Percentiles rank a stretch among this genome's conserved stretches.
These are phyloP conservation scores for Melieria picta DNA, from an alignment of 2,888 invertebrate genomes.

Conservation along the genomic window DNA sequence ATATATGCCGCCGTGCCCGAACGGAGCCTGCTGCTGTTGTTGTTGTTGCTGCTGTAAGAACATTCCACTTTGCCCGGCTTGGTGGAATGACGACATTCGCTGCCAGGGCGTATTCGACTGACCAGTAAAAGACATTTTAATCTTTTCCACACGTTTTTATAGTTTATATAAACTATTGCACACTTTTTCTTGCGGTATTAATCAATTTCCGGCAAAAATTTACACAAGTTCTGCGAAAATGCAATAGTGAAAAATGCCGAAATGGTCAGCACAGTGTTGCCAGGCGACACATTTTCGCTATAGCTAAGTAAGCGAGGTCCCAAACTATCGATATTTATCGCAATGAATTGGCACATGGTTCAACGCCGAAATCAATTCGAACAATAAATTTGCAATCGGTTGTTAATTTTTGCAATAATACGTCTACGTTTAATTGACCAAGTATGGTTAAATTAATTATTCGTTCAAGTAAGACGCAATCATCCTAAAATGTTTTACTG, in stretches of 20 bases:
- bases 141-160: not conserved
- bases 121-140: constrained; percentile 67
- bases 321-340: no score
- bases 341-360: no score
- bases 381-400: no score
- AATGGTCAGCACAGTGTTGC: not conserved
- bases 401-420: no score
- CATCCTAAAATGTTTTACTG: no score
- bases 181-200: not conserved
- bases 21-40: constrained; percentile 38
- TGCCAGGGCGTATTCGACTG: constrained; percentile 84
- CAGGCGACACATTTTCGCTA: no score
- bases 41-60: constrained; percentile 44
- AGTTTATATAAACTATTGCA: not conserved
- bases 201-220: not conserved
- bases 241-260: constrained; percentile 7
- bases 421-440: no score
- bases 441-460: no score
- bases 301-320: no score
- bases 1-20: constrained; percentile 41
- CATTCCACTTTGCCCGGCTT: constrained; percentile 36
- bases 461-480: no score
- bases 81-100: constrained; percentile 51
- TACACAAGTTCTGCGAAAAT: not conserved
- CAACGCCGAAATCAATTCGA: no score